Base-by-base conservation (phyloP, 2,113 vertebrate genomes). In the Ailurus styani region DNA sequence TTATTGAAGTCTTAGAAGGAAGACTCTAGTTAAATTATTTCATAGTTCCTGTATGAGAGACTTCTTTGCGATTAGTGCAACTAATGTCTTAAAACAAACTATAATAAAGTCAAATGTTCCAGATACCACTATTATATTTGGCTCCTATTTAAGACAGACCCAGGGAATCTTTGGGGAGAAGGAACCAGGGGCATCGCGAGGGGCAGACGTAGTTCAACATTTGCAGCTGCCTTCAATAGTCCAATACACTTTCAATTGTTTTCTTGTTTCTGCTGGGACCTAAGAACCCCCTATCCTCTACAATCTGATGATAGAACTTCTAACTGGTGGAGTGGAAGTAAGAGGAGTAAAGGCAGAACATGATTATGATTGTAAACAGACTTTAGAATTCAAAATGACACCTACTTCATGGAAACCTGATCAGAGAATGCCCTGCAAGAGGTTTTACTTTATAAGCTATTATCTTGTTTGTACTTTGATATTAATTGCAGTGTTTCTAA, bases 51-150 rank as follows among this genome's bases (percentile, higher is more conserved):
- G 68, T 83, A 31, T 27, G 70, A 92, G 82, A 97, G 90, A 93
- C 95, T 95, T 97, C 79, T 97, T 83, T 96, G 50, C 94, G 87
- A 95, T 98, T 92, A 95, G 83, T 77, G 62, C 25, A 90, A 52
- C 90, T 85, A 77, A 29, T 79, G 29, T 90, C 90, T 95, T 87
- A 91, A 94, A 96, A 78, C 68, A 92, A 97, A 75, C 78, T 89
- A 64, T 37, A 79, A 0, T 34, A 68, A 78, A 34, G 83, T 68
- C 92, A 94, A 79, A 92, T 86, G 83, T 91, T 93, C 90, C 0
- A 0, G 75, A 94, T 60, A 87, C 50, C 29, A 68, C 68, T 85
- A 90, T 97, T 20, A 60, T 87, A 10, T 93, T 95, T 90, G 37
- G 25, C 54, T 96, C 31, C 62, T 92, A 23, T 75, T 66, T n/a